These are phyloP conservation scores for Hemitrygon akajei DNA, from an alignment of 2,797 vertebrate species.

Conservation along the genomic window DNA sequence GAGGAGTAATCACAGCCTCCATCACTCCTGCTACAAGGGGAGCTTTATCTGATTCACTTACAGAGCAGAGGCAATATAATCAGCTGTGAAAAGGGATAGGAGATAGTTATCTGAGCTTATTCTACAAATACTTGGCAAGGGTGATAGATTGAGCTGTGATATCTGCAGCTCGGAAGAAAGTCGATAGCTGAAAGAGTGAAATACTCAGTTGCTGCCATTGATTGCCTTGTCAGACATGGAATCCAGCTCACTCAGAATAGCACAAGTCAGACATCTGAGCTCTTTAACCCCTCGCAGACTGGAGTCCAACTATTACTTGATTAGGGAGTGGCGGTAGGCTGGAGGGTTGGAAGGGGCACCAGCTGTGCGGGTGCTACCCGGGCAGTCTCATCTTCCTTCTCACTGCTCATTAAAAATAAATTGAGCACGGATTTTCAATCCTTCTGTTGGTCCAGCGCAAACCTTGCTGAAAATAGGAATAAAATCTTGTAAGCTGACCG, in stretches of 20 bases:
- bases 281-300: conserved; percentile 12
- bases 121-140: conserved; percentile 32
- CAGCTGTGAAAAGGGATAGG: conserved; percentile 24
- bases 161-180: conserved; percentile 27
- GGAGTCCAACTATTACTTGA: neutral
- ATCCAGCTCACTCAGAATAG: neutral
- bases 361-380: neutral
- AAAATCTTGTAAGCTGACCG: too few relatives aligned
- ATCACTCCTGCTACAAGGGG: neutral
- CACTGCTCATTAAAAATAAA: neutral
- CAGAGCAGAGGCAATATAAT: conserved; percentile 16
- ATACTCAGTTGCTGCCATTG: conserved; percentile 23
- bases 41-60: conserved; percentile 23
- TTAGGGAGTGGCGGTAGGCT: neutral
- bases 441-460: neutral
- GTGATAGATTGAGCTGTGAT: conserved; percentile 26
- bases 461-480: neutral
- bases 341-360: too few relatives aligned
- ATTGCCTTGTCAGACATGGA: conserved; percentile 29
- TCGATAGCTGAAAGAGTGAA: conserved; percentile 32
- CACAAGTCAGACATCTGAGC: conserved; percentile 16
- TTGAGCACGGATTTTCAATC: neutral
- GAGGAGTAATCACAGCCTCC: neutral
- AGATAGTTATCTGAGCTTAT: conserved; percentile 32
- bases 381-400: neutral